Conservation (phyloP, 2,888 invertebrate genomes). For the Sinelater perroti region DNA sequence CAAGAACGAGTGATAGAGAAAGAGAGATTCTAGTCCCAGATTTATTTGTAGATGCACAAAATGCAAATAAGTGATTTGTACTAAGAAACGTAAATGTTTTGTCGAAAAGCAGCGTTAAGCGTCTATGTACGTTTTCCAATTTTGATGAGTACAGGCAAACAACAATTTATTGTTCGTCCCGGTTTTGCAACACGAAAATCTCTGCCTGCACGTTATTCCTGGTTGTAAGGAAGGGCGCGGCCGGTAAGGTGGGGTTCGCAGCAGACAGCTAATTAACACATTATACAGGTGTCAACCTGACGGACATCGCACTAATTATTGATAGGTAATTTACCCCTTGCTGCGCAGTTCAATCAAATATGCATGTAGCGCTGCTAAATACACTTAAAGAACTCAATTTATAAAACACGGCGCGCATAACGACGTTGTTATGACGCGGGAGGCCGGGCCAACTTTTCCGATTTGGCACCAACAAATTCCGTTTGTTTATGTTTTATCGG, state of each 20-base stretch:
- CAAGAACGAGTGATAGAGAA: too few relatives aligned
- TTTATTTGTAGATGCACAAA: too few relatives aligned
- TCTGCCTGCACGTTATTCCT: conserved; percentile 14
- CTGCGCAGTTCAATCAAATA: conserved; percentile 39
- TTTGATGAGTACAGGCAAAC: background rate
- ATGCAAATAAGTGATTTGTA: too few relatives aligned
- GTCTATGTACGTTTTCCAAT: background rate
- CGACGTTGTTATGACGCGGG: too few relatives aligned
- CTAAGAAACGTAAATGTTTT: too few relatives aligned
- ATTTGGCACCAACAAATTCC: too few relatives aligned
- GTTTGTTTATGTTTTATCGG: too few relatives aligned
- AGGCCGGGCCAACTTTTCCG: too few relatives aligned
- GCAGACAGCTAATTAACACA: conserved; percentile 50
- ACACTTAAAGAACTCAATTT: conserved; percentile 18
- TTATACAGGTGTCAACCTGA: conserved; percentile 52
- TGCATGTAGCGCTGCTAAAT: conserved; percentile 22
- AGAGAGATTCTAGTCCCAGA: too few relatives aligned
- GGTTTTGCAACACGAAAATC: background rate
- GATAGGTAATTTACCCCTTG: conserved; percentile 41
- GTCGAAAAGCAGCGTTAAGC: too few relatives aligned
- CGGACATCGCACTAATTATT: conserved; percentile 45
- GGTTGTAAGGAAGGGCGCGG: conserved; percentile 36
- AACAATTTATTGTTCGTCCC: background rate
- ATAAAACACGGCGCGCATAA: conserved; percentile 18
- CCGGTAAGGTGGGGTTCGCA: conserved; percentile 33